Evolutionary conservation across 2,888 invertebrate genomes (phyloP).

Genomic region (Phanerotoma sp.): DNA sequence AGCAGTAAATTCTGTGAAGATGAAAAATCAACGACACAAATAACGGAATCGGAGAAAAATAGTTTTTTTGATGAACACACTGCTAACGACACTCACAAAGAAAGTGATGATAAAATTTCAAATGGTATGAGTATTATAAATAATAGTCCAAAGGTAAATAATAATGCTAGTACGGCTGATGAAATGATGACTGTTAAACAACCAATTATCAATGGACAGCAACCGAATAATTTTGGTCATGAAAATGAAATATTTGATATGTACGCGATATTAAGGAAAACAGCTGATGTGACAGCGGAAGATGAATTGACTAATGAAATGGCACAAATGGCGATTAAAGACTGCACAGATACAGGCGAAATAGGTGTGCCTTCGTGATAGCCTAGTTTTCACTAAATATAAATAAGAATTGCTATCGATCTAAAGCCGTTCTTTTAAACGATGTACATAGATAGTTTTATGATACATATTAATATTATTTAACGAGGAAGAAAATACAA

Average conservation of each 20-base stretch:
- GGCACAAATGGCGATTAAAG: constrained; percentile 49
- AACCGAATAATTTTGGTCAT: constrained; percentile 25
- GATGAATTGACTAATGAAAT: constrained; percentile 44
- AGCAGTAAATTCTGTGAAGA: not conserved
- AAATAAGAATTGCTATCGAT: not conserved
- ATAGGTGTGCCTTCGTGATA: constrained; percentile 51
- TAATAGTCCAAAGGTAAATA: constrained; percentile 10
- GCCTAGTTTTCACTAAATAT: constrained; percentile 32
- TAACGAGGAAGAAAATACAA: not conserved
- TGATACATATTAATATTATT: not conserved
- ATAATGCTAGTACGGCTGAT: constrained; percentile 22
- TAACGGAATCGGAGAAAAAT: constrained; percentile 13
- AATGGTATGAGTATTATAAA: constrained; percentile 15
- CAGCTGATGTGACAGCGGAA: constrained; percentile 38
- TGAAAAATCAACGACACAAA: not conserved
- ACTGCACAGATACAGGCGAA: constrained; percentile 46
- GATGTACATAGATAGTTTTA: constrained; percentile 21
- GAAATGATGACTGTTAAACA: constrained; percentile 24
- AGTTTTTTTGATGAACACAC: constrained; percentile 9
- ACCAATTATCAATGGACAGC: constrained; percentile 29
- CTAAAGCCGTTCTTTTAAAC: not conserved
- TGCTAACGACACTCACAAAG: constrained; percentile 8
- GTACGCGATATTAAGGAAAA: constrained; percentile 49
- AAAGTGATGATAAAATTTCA: constrained; percentile 14
- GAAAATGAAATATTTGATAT: constrained; percentile 39